A percentile compares a stretch with the other conserved stretches of the same genome.
Evolutionary conservation across 2,888 invertebrate species (phyloP).

Genomic region (Plemyria rubiginata): DNA sequence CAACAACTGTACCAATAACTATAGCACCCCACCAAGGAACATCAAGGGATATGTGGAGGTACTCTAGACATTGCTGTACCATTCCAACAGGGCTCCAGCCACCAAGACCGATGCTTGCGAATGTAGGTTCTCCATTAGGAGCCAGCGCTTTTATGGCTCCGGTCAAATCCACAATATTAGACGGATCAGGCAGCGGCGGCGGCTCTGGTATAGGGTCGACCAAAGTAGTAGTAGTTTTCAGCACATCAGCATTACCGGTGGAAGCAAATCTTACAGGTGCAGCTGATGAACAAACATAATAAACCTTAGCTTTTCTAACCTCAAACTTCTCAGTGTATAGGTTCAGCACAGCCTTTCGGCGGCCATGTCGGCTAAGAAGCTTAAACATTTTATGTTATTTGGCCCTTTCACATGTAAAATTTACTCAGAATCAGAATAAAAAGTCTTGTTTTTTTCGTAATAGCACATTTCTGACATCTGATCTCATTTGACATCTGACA

Average conservation of each 20-base stretch:
- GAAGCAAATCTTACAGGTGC: conserved; percentile 71
- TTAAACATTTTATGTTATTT: conserved; percentile 67
- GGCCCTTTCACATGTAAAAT: conserved; percentile 13
- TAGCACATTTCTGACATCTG: conserved; percentile 56
- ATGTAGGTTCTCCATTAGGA: conserved; percentile 89
- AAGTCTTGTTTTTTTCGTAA: conserved; percentile 46
- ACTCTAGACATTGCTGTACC: conserved; percentile 92
- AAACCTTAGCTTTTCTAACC: conserved; percentile 78
- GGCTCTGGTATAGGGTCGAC: conserved; percentile 76
- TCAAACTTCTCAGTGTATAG: conserved; percentile 70
- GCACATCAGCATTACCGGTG: conserved; percentile 56
- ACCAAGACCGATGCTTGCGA: conserved; percentile 92
- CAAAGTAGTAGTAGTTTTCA: conserved; percentile 55
- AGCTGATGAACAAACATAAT: conserved; percentile 73
- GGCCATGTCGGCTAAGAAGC: conserved; percentile 70
- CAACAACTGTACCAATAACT: conserved; percentile 90
- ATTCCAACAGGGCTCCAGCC: conserved; percentile 93
- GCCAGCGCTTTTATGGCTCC: conserved; percentile 73
- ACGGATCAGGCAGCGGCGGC: conserved; percentile 74
- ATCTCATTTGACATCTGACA: conserved; percentile 2
- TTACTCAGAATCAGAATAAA: conserved; percentile 26
- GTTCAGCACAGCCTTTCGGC: conserved; percentile 69
- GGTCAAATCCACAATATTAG: conserved; percentile 58
- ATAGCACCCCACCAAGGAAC: conserved; percentile 98
- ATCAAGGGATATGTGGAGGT: conserved; percentile 90